Base-by-base conservation (phyloP, 2,888 invertebrate species). In the Chesias legatella region DNA sequence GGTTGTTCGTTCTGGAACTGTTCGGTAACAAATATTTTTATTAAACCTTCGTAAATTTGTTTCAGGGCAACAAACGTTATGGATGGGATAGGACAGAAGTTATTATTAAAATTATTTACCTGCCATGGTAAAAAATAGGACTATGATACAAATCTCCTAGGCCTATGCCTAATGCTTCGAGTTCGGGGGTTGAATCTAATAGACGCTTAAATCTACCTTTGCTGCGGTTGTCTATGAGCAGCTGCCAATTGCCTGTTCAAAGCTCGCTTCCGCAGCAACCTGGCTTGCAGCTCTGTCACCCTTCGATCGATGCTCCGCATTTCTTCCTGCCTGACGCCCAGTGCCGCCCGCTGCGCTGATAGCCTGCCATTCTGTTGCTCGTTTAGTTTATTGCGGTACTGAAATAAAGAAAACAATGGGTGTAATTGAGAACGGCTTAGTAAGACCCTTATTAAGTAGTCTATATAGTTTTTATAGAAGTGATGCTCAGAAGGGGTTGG, bases 311-410 rank as follows among this genome's bases (percentile, higher is more conserved):
- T 96, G 61, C 94, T 93, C 40, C 94, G 91, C 90, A 98, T 93
- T 84, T 98, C 98, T 56, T 96, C 96, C 72, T 97, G 96, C 32
- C 96, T 90, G 60, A 95, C 95, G 38, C 94, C 94, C 61, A 98
- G 86, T 27, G 96, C 94, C 63, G 97, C 95, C 48, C 96, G 90
- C 80, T 98, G 98, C 60, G 95, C 94, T 52, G 94, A 94, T 59
- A 98, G 90, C 62, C 97, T 92, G 56, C 94, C 95, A 88, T 94
- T 97, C 86, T 97, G 98, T 78, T 98, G 96, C 80, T 98, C 95
- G 81, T 97, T 97, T 81, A 98, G 89, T 81, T 98, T 98, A 89
- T 98, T 98, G 49, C 98, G 96, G 76, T 97, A 97, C 98, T 98
- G 89, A 90, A 90, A 46, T 8, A 3, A 39, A 17, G 39, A 47